Evolutionary conservation across 2,888 invertebrate species (phyloP).

Genomic region (Euphydryas editha): DNA sequence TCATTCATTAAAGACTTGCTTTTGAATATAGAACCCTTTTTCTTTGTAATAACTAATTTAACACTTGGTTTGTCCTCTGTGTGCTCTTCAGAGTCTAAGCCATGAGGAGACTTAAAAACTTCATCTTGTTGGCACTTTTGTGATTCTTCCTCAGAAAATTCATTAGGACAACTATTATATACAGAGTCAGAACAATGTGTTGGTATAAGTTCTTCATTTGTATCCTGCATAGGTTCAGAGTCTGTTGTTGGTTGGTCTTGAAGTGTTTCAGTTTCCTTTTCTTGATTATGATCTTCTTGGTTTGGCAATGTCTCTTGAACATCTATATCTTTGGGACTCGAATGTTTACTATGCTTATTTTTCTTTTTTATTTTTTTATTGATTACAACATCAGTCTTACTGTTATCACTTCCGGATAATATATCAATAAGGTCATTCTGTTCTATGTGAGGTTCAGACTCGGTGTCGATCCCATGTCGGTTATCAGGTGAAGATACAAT

Average conservation of each 20-base stretch:
- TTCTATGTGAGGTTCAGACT: constrained; percentile 58
- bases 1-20: constrained; percentile 89
- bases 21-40: constrained; percentile 95
- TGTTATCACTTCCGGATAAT: constrained; percentile 61
- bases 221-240: constrained; percentile 50
- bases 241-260: constrained; percentile 45
- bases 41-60: constrained; percentile 89
- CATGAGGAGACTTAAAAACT: constrained; percentile 76
- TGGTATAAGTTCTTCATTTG: constrained; percentile 61
- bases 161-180: constrained; percentile 77
- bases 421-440: constrained; percentile 69
- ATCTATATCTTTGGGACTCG: constrained; percentile 57
- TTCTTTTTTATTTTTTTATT: constrained; percentile 66
- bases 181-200: constrained; percentile 73
- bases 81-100: constrained; percentile 64
- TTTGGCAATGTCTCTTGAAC: constrained; percentile 39
- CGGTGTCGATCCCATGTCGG: constrained; percentile 55
- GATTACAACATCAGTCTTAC: constrained; percentile 52
- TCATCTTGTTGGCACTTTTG: constrained; percentile 70
- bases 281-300: constrained; percentile 42
- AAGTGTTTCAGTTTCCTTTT: constrained; percentile 28
- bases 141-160: constrained; percentile 71
- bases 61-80: constrained; percentile 83
- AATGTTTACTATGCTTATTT: constrained; percentile 63
- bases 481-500: constrained; percentile 51